phyloP scores from a whole-genome alignment of 2,888 invertebrate species.

The Napeogenes inachia region DNA sequence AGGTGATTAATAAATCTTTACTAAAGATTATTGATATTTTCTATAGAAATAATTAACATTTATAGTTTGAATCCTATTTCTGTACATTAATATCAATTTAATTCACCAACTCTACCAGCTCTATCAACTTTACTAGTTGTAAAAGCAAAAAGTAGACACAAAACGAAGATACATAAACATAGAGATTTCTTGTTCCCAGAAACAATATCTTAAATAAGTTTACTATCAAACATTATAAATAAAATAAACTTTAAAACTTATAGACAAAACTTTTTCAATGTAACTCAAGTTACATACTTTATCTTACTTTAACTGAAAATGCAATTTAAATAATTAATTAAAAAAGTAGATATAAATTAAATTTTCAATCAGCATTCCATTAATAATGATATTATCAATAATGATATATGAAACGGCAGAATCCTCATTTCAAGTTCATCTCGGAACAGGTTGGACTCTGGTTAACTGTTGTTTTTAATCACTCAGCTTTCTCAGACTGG shows the following conservation, averaged over 20 bases:
- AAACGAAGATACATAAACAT: no score
- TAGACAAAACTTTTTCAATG: background rate
- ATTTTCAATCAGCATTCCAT: background rate
- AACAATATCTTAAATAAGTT: no score
- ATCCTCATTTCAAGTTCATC: background rate
- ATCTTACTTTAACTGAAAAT: background rate
- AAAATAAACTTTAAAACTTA: background rate
- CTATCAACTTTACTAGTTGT: no score
- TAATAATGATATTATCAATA: conserved; percentile 1
- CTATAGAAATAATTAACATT: no score
- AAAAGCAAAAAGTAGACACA: no score
- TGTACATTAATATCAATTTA: no score
- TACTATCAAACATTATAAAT: no score
- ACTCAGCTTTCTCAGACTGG: conserved; percentile 25
- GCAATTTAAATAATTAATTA: background rate
- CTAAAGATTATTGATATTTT: no score
- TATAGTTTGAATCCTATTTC: no score
- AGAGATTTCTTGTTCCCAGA: no score
- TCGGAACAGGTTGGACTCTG: conserved; percentile 14
- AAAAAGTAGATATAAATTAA: background rate
- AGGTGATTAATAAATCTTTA: no score
- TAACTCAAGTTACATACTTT: background rate
- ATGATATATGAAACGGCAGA: background rate
- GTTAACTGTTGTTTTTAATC: conserved; percentile 32
- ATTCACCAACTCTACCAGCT: no score